These are phyloP conservation scores for Aphis craccivora DNA, from an alignment of 1,140 invertebrate species.

Conservation along the genomic window DNA sequence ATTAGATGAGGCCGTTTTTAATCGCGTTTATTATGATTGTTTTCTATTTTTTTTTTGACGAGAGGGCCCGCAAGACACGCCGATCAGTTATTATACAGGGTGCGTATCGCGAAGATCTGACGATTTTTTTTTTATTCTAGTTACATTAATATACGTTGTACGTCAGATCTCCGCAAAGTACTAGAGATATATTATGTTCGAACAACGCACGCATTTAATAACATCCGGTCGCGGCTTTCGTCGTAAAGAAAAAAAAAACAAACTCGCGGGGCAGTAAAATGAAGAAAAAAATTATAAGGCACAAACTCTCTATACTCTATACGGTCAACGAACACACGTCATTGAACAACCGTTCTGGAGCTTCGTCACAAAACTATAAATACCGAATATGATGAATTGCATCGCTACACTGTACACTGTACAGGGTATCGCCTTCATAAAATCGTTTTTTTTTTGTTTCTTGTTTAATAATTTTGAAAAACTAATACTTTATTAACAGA, in stretches of 20 bases:
- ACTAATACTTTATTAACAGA: background rate
- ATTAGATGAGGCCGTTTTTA: background rate
- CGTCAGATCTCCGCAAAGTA: background rate
- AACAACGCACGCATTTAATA: background rate
- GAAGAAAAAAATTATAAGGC: background rate
- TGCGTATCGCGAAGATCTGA: background rate
- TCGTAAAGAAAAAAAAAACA: background rate
- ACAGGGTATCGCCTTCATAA: background rate
- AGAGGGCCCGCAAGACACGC: background rate
- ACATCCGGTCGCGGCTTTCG: background rate
- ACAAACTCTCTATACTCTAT: background rate
- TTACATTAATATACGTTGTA: background rate
- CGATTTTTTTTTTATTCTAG: background rate
- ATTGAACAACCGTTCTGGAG: background rate
- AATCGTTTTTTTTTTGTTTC: background rate
- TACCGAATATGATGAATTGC: no score
- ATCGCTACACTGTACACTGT: background rate
- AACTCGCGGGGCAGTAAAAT: background rate
- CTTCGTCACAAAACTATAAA: no score
- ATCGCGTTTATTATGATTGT: background rate
- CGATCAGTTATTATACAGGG: background rate
- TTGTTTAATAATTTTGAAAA: background rate
- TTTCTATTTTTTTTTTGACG: constrained; percentile 32
- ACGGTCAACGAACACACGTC: background rate
- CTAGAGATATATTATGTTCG: background rate